Percentiles rank a stretch among this genome's conserved stretches.
phyloP scores from a whole-genome alignment of 2,113 vertebrate species.

The Sinocyclocheilus maitianheensis region DNA sequence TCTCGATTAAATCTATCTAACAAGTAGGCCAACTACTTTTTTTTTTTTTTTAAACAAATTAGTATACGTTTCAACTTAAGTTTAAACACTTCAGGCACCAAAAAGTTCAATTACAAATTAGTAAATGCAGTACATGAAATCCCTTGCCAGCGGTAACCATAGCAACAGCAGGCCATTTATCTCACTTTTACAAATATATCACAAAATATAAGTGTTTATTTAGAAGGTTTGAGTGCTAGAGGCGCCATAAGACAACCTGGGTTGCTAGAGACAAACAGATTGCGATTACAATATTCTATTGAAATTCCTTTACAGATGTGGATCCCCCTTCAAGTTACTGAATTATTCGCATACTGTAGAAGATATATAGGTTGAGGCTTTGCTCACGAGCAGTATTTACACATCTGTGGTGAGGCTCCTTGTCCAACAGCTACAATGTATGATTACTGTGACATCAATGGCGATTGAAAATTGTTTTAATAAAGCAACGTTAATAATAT shows the following conservation, averaged over 20 bases:
- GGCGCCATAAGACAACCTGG: background rate
- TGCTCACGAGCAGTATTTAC: background rate
- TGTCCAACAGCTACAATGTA: constrained; percentile 32
- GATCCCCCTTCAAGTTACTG: background rate
- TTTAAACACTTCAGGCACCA: background rate
- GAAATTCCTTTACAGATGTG: constrained; percentile 1
- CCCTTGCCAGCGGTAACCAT: background rate
- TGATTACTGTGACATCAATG: constrained; percentile 29
- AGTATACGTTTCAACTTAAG: background rate
- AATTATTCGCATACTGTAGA: background rate
- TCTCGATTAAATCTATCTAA: background rate
- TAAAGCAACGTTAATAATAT: constrained; percentile 27
- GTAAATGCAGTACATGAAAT: background rate
- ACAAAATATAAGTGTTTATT: background rate
- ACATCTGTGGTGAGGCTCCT: background rate
- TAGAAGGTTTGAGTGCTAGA: background rate
- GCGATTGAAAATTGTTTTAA: constrained; percentile 30
- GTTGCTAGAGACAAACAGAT: background rate
- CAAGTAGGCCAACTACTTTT: background rate
- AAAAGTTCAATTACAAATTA: background rate
- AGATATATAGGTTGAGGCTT: constrained; percentile 18
- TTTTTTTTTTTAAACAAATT: background rate
- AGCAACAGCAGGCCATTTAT: background rate
- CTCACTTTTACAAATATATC: background rate
- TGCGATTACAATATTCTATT: background rate